phyloP scores from a whole-genome alignment of 2,888 invertebrate genomes.

The Lasioglossum villosulum region DNA sequence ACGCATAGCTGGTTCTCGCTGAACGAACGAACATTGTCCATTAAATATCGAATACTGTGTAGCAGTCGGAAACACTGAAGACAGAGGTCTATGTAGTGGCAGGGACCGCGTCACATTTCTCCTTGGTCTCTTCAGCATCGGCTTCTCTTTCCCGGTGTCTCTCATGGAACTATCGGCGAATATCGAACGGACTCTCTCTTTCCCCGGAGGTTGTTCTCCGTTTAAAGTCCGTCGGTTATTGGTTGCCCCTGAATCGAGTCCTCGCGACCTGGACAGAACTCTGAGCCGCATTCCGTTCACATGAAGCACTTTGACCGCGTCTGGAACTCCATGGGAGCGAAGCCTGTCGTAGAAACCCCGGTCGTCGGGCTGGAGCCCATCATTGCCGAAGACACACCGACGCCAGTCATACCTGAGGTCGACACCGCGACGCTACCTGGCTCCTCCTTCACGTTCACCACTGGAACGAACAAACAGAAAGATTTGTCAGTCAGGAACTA shows the following conservation, averaged over 20 bases:
- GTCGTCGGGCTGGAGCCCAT: slow-evolving; percentile 77
- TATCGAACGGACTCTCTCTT: background rate
- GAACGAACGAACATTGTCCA: slow-evolving; percentile 25
- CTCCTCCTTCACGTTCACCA: slow-evolving; percentile 82
- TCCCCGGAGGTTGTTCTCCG: background rate
- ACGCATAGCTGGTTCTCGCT: slow-evolving; percentile 21
- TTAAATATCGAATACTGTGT: slow-evolving; percentile 63
- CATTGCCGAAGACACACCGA: slow-evolving; percentile 78
- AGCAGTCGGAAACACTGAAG: slow-evolving; percentile 60
- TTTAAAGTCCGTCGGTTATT: background rate
- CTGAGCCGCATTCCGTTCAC: slow-evolving; percentile 68
- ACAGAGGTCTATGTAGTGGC: slow-evolving; percentile 34
- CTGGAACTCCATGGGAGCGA: slow-evolving; percentile 79
- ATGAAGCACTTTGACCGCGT: slow-evolving; percentile 81
- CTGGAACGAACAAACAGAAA: slow-evolving; percentile 55
- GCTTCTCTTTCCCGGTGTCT: background rate
- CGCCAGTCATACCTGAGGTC: slow-evolving; percentile 73
- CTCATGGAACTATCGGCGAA: background rate
- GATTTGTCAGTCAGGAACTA: background rate
- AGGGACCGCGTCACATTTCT: slow-evolving; percentile 14
- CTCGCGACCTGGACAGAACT: background rate
- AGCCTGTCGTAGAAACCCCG: slow-evolving; percentile 79
- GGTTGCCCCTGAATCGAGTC: background rate
- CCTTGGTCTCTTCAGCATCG: background rate
- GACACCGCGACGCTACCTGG: slow-evolving; percentile 78